Base-by-base conservation (phyloP, 37 sponge, comb jelly and placozoan species). In the Spongilla lacustris region DNA sequence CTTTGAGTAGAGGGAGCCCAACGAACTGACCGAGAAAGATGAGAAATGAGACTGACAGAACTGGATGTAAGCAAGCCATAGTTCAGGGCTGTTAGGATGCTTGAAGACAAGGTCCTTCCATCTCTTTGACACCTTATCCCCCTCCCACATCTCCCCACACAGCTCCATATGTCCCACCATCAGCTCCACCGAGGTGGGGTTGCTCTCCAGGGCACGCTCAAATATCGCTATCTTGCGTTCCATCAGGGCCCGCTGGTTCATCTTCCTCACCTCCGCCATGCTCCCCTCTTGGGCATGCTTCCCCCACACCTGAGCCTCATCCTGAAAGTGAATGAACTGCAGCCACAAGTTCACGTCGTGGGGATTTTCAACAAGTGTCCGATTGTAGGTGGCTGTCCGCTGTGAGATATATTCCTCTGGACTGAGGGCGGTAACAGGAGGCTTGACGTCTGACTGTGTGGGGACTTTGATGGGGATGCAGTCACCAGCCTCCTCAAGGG, bases 221-320 rank as follows among this genome's bases (percentile, higher is more conserved):
- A 76, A 89, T n/a, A 96, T 94, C 13, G 97, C 85, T 23, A 92
- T 77, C 76, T 96, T 96, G 67, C 97, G 50, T 37, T 96, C 97
- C 17, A 75, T 35, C 41, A 91, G 33, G 23, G 91, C 95, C 2
- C 19, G 75, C 3, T 46, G 30, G 35, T 76, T 77, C 34, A 72
- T 67, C 73, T 74, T 79, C 36, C 30, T 50, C 12, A 41, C 26
- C 0, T 72, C 83, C 9, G 31, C 71, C 29, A 73, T 67, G 5
- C 36, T 68, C 31, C 84, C 87, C 30, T 74, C 75, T 14, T 58
- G 58, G 21, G 19, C 58, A 25, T 35, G 31, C 38, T 26, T 27
- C 4, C 81, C 92, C 90, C 90, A 89, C 26, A 73, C 75, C 14
- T 69, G 69, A 6, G 78, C 68, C 24, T 90, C 80, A 26, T 89